Percentiles rank a stretch among this genome's conserved stretches.
Conservation (phyloP, 2,113 vertebrate genomes). For the Tyto alba region DNA sequence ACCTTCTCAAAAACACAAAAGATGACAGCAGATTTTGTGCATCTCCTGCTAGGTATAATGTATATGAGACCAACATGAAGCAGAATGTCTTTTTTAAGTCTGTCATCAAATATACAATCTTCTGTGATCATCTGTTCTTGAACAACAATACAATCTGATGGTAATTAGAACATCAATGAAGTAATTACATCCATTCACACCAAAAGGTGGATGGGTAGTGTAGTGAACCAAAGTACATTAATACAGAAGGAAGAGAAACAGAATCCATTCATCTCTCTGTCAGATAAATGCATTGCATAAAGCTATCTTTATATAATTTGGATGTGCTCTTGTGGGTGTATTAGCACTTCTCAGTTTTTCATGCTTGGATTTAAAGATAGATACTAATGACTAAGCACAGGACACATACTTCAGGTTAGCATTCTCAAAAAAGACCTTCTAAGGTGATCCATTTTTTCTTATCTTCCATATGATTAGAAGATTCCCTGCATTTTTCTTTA, state of each 20-base stretch:
- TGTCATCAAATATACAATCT: background rate
- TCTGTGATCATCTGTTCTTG: background rate
- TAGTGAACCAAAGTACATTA: background rate
- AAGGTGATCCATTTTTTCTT: background rate
- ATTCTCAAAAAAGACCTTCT: background rate
- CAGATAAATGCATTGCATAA: background rate
- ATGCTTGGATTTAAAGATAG: background rate
- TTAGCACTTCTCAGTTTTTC: background rate
- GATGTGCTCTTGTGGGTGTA: background rate
- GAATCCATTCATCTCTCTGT: background rate
- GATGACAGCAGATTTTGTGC: background rate
- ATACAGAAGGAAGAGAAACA: background rate
- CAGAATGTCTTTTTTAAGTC: background rate
- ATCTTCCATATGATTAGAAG: background rate
- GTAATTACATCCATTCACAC: conserved; percentile 20
- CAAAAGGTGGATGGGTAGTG: background rate
- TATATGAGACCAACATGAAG: background rate
- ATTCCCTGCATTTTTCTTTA: background rate
- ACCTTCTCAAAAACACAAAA: background rate
- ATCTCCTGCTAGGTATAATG: background rate
- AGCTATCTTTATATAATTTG: background rate
- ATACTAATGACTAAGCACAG: background rate
- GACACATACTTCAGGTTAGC: background rate
- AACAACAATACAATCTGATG: background rate
- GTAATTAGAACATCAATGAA: conserved; percentile 19